Evolutionary conservation across 92 coral and sea anemone genomes (phyloP).

Genomic region (Paragorgia papillata): DNA sequence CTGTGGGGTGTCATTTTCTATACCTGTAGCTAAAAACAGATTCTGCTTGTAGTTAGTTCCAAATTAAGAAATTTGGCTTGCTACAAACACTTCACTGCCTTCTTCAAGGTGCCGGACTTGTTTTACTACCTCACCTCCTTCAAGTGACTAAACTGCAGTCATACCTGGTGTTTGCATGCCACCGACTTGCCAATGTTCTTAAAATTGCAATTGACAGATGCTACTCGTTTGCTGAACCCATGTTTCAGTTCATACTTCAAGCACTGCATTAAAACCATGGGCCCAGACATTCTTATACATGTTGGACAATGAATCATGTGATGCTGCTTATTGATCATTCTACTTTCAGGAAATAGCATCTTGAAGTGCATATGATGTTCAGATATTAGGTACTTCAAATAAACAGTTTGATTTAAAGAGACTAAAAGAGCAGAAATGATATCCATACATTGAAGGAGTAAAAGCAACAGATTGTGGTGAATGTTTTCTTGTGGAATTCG

Average conservation of each 20-base stretch:
- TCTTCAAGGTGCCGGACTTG: not conserved
- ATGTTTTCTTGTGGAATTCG: conserved; percentile 7
- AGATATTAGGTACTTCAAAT: too few species aligned
- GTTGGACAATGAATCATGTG: conserved; percentile 25
- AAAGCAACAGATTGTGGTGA: not conserved
- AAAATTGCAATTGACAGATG: too few species aligned
- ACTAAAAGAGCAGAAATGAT: conserved; percentile 14
- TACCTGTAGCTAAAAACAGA: not conserved
- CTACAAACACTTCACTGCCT: conserved; percentile 14
- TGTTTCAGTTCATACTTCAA: too few species aligned
- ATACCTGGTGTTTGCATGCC: conserved; percentile 14
- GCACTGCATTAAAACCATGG: conserved; percentile 3
- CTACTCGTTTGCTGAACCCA: too few species aligned
- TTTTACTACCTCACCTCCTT: conserved; percentile 2
- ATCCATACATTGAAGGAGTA: conserved; percentile 19
- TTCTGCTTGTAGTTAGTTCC: conserved; percentile 1
- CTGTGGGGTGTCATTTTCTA: conserved; percentile 11
- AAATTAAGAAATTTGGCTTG: not conserved
- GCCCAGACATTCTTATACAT: conserved; percentile 14
- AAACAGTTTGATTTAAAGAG: not conserved
- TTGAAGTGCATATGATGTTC: too few species aligned
- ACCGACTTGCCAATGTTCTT: conserved; percentile 32
- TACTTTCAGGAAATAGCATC: too few species aligned
- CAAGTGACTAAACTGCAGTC: conserved; percentile 8
- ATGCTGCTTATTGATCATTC: too few species aligned